phyloP scores from a whole-genome alignment of 1,140 invertebrate species.

The Ptiloglossa arizonensis region DNA sequence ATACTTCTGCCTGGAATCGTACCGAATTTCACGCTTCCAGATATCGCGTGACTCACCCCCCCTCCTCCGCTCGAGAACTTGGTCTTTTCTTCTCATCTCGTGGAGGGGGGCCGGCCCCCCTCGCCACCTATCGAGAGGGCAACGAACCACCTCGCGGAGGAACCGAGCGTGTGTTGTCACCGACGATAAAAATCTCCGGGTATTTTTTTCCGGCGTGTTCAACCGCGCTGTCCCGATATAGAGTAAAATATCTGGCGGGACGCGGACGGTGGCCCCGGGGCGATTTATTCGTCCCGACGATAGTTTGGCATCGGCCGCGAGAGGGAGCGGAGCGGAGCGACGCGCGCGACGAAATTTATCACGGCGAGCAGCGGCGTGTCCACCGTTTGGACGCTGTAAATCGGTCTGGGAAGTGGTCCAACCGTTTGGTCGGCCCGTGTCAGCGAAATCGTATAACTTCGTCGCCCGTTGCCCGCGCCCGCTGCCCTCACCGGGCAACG shows the following conservation, averaged over 20 bases:
- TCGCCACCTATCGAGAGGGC: slow-evolving; percentile 14
- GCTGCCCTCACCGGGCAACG: too few species aligned
- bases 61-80: not conserved
- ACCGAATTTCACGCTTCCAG: slow-evolving; percentile 29
- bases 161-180: not conserved
- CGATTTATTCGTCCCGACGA: slow-evolving; percentile 63
- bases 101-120: too few species aligned
- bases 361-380: slow-evolving; percentile 42
- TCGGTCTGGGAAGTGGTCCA: slow-evolving; percentile 79
- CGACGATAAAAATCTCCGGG: slow-evolving; percentile 24
- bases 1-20: not conserved
- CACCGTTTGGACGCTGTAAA: slow-evolving; percentile 69
- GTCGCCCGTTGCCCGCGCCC: slow-evolving; percentile 14
- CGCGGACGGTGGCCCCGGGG: slow-evolving; percentile 16
- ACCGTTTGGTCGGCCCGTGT: slow-evolving; percentile 73
- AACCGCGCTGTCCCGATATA: not conserved
- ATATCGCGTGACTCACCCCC: slow-evolving; percentile 46
- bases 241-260: slow-evolving; percentile 53
- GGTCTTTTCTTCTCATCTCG: not conserved
- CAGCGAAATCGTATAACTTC: slow-evolving; percentile 75
- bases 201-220: slow-evolving; percentile 11
- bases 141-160: slow-evolving; percentile 12
- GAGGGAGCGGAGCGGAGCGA: slow-evolving; percentile 29
- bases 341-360: slow-evolving; percentile 54
- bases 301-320: slow-evolving; percentile 40